These are phyloP conservation scores for Hemitrygon akajei DNA, from an alignment of 2,797 vertebrate species.

Conservation along the genomic window DNA sequence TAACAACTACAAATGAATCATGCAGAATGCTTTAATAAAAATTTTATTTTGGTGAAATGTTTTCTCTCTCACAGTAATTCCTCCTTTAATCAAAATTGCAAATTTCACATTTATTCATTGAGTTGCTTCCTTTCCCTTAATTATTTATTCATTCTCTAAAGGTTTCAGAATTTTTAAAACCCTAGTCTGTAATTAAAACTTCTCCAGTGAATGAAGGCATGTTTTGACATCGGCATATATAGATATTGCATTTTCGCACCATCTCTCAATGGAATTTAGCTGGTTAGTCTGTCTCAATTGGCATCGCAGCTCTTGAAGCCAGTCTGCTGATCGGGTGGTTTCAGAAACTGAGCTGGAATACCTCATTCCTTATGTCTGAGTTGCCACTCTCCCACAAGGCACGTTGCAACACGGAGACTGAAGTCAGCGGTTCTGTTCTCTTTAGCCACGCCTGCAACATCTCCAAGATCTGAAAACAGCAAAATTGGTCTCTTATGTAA, in stretches of 20 bases:
- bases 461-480: conserved; percentile 11
- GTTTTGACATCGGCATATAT: neutral
- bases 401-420: neutral
- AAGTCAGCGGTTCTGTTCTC: no score
- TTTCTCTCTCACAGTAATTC: neutral
- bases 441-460: conserved; percentile 33
- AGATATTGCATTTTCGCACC: neutral
- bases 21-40: neutral
- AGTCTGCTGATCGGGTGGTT: neutral
- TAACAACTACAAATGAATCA: neutral
- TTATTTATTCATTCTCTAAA: neutral
- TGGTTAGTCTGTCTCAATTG: neutral
- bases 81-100: neutral
- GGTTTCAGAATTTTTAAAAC: neutral
- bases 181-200: neutral
- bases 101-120: neutral
- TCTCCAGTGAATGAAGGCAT: neutral
- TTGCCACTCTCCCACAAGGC: conserved; percentile 28
- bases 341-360: conserved; percentile 40
- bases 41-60: neutral
- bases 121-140: neutral
- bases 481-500: neutral
- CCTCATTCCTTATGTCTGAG: conserved; percentile 37
- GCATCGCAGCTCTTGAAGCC: neutral
- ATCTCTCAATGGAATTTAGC: neutral